Base-by-base conservation (phyloP, 2,113 vertebrate species). In the Alosa alosa region DNA sequence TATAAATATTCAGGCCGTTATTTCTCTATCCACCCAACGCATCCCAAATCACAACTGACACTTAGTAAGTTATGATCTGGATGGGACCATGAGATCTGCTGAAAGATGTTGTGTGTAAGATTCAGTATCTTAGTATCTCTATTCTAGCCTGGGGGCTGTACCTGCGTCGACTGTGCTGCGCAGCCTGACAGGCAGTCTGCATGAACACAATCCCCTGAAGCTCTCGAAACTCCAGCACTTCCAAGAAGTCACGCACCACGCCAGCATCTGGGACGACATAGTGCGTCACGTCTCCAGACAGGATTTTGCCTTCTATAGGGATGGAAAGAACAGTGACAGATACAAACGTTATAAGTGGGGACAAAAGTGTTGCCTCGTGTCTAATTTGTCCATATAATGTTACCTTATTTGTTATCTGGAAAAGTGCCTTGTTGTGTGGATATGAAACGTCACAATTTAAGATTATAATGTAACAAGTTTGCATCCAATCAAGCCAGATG, bases 181-280 rank as follows among this genome's bases (percentile, higher is more conserved):
- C 91, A 17, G 96, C 95, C 88, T 98, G 97, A 89, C 97, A 98
- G 2, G 97, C 96, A 0, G 98, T 99, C 88, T 99, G 98, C 50
- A 97, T 99, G 92, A 98, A 97, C 49, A 99, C 90, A 82, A 99
- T 90, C 10, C 98, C 98, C 84, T 95, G 96, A 88, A 99, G 89
- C 91, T 99, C 97, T 0, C 94, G 94, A 86, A 98, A 95, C 92
- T 99, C 98, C 18, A 99, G 92, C 57, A 99, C 92, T 94, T 99
- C 98, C 50, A 97, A 95, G 91, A 95, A 99, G 92, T 99, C 96
- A 3, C 96, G 95, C 84, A 97, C 96, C 78, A 99, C 95, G 1
- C 95, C 96, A 68, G 95, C 98, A 86, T 99, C 98, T 0, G 98
- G 98, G 18, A 99, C 94, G 85, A 99, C 91, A 1, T 98, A 99